Base-by-base conservation (phyloP, 1,140 invertebrate species). In the Drosophila melanica region DNA sequence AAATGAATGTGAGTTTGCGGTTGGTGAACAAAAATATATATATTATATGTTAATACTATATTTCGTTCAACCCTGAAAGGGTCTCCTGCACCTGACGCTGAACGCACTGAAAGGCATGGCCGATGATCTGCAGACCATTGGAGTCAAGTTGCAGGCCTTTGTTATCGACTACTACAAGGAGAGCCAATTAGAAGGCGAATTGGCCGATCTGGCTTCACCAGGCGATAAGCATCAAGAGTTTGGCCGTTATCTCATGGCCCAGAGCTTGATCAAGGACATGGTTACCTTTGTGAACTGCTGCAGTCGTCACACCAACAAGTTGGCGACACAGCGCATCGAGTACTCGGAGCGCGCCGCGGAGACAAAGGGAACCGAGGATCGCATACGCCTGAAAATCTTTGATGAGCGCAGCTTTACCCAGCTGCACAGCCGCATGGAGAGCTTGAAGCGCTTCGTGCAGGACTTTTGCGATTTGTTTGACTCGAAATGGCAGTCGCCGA, bases 1-100 rank as follows among this genome's bases (percentile, higher is more conserved):
- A 80, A 48, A 67, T 80, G 37, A 80, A 75, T 55, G 77, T 79
- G 3, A 65, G 76, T 68, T 14, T 10, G n/a, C n/a, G 8, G 2
- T 35, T 35, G 33, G 6, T 8, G 0, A 8, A 33, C 30, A 23
- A 23, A 23, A 23, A 23, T 23, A 23, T 18, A 23, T 18, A 18
- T 23, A 23, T 23, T 23, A 23, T 23, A 23, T 3, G 20, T 23
- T 23, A 23, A 23, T 2, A 23, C 20, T 3, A 23, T 23, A 23
- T 23, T 23, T 4, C 20, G 20, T 3, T 23, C 2, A 23, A 23
- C 20, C 20, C 4, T 1, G 20, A 23, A 23, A 23, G 77, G 78
- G 72, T 10, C 42, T 80, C 0, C 30, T 80, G 11, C 42, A 65
- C 11, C 47, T 59, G 12, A 50, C 62, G 0, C 60, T 55, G n/a